Evolutionary conservation across 1,140 invertebrate genomes (phyloP), one percentile per base, ranked within the genome.

Genomic region (Ostrea edulis): DNA sequence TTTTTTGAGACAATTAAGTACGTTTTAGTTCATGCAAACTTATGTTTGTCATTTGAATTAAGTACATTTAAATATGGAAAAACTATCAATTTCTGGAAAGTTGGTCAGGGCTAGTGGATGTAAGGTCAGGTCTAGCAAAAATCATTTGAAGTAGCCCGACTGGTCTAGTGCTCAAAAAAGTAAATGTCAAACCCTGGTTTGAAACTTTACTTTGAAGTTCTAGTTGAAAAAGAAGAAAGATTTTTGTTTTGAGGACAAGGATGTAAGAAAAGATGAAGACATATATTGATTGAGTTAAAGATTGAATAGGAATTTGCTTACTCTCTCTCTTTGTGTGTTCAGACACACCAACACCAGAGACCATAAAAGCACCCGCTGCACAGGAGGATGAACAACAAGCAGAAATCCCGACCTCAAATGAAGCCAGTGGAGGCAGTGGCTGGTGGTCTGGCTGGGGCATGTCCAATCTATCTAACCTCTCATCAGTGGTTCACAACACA

Each of bases 401-500:
- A 22, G 68, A 77, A 17, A 9, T 11, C 11, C 11, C 9, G 3
- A 14, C 68, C 8, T 12, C 68, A 22, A 29, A 25, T 29, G 25
- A 12, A 11, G 85, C 54, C 14, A 22, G 84, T 20, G 86, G 44
- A 12, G 86, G 88, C 20, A 86, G 89, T 52, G 88, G 92, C 9
- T 94, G 94, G 94, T 93, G 93, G 35, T 91, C 93, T 9, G 85
- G 92, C 9, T 93, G 92, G 92, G 94, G 94, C 17, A 90, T 95
- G 52, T 92, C 93, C 25, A 92, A 83, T 85, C 55, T 89, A 11
- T 77, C 68, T 35, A 77, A 77, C 25, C 68, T 77, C 68, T 86
- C 86, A 25, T 84, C 86, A 25, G 88, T 86, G 17, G 86, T 89
- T 20, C 51, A 86, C 7, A 89, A 92, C 82, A 92, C 94, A 25